Base-by-base conservation (phyloP, 2,113 vertebrate species). In the Puntigrus tetrazona region DNA sequence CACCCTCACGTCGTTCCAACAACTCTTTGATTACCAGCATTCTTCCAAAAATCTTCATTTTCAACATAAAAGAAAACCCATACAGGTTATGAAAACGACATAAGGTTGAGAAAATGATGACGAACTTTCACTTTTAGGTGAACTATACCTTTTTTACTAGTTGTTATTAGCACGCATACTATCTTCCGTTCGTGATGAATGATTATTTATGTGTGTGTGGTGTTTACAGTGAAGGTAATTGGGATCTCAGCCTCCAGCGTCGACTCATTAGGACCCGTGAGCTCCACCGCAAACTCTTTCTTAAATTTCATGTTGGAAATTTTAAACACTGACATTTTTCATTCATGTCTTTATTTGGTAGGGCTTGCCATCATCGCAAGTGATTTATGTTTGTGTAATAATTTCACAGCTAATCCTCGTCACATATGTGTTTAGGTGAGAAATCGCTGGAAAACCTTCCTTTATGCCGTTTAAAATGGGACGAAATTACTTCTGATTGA, bases 401-500 rank as follows among this genome's bases (percentile, higher is more conserved):
- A 65, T 80, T 63, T 80, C 36, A 65, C 78, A 80, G 63, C 25
- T 45, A 67, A 81, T 81, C 10, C 61, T 67, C 61, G 3, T 50
- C 29, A 50, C 38, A 29, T 81, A 41, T 61, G 77, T 81, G 78
- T 81, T 38, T 81, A 67, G 41, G 18, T 67, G 10, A 65, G 25
- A 79, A 45, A 79, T 79, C 1, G 16, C 57, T 31, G 38, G 41
- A 65, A 34, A 29, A 31, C 34, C 61, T 81, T 67, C 41, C 61
- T 81, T 59, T 67, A 67, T 81, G 27, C 27, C 0, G 5, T 81
- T 67, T 81, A 81, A n/a, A 79, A 81, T 81, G 25, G 18, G 61
- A 34, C 5, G 5, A 34, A 22, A 81, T 88, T 52, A 83, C 38
- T 72, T 82, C 47, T 89, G 86, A 84, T 89, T 85, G 86, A 89